phyloP scores from a whole-genome alignment of 2,888 invertebrate genomes.

The Rhyacophila evoluta region DNA sequence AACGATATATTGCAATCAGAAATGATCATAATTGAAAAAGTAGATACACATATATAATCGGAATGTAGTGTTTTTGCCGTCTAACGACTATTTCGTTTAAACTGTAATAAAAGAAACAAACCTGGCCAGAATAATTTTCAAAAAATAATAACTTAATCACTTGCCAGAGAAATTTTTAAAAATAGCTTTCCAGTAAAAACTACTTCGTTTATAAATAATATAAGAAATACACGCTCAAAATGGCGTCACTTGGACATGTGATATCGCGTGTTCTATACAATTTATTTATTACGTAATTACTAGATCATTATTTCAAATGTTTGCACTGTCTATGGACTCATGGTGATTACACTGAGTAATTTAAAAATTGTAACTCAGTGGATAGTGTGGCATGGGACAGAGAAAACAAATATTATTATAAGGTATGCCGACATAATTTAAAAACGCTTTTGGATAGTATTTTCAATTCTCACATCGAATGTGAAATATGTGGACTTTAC shows the following conservation, averaged over 20 bases:
- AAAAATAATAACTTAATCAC: constrained; percentile 20
- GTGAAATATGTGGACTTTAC: too few relatives aligned
- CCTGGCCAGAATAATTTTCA: background rate
- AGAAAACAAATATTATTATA: background rate
- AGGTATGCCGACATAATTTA: too few relatives aligned
- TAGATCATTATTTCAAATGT: constrained; percentile 19
- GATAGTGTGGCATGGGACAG: background rate
- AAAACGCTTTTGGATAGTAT: too few relatives aligned
- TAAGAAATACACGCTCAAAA: constrained; percentile 22
- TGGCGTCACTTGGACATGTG: constrained; percentile 19
- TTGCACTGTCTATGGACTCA: constrained; percentile 16
- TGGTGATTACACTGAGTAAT: constrained; percentile 12
- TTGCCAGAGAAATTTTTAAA: background rate
- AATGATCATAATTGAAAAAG: too few relatives aligned
- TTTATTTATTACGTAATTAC: constrained; percentile 24
- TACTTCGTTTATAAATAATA: background rate
- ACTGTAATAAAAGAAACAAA: background rate
- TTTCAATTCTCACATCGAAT: too few relatives aligned
- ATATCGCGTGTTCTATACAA: constrained; percentile 22
- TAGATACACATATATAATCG: too few relatives aligned
- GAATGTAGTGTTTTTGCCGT: too few relatives aligned
- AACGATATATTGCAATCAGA: too few relatives aligned
- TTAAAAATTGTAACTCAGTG: background rate
- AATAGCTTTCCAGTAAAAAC: background rate
- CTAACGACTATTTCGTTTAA: background rate